phyloP scores from a whole-genome alignment of 2,113 vertebrate species.

The Corynorhinus townsendii region DNA sequence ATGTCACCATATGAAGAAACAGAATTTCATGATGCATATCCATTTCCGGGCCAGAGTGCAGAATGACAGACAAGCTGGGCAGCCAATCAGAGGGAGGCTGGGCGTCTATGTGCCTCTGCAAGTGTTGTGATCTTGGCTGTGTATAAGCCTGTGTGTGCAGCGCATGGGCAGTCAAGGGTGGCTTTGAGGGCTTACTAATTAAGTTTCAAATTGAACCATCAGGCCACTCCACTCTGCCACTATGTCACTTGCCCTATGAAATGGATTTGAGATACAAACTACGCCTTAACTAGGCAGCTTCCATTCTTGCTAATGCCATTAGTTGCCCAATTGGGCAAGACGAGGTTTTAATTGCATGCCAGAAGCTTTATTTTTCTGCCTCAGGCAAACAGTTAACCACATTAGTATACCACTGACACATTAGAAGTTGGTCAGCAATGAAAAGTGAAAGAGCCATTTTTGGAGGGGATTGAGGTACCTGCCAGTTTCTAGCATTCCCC shows the following conservation, averaged over 20 bases:
- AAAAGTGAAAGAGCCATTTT: conserved; percentile 63
- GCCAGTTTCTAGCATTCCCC: conserved; percentile 44
- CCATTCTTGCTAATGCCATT: conserved; percentile 77
- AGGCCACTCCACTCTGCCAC: conserved; percentile 40
- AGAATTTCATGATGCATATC: not conserved
- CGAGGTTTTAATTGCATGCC: conserved; percentile 73
- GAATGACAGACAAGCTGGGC: fast-evolving
- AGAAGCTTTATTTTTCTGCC: conserved; percentile 70
- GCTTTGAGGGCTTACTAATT: not conserved
- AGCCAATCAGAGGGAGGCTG: not conserved
- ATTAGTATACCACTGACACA: conserved; percentile 61
- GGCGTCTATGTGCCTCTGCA: fast-evolving
- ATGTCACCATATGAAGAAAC: not conserved
- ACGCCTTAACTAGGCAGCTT: conserved; percentile 75
- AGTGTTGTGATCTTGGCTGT: not conserved
- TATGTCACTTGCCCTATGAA: conserved; percentile 28
- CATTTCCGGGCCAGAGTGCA: not conserved
- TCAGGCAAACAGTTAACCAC: conserved; percentile 78
- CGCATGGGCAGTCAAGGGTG: not conserved
- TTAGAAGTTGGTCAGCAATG: conserved; percentile 64
- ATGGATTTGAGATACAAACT: conserved; percentile 70
- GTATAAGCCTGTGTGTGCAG: fast-evolving
- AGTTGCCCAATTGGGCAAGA: conserved; percentile 80
- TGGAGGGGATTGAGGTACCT: conserved; percentile 35
- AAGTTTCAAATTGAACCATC: conserved; percentile 8